These are phyloP conservation scores for Tetramorium simillimum DNA, from an alignment of 1,140 invertebrate species.

Conservation along the genomic window DNA sequence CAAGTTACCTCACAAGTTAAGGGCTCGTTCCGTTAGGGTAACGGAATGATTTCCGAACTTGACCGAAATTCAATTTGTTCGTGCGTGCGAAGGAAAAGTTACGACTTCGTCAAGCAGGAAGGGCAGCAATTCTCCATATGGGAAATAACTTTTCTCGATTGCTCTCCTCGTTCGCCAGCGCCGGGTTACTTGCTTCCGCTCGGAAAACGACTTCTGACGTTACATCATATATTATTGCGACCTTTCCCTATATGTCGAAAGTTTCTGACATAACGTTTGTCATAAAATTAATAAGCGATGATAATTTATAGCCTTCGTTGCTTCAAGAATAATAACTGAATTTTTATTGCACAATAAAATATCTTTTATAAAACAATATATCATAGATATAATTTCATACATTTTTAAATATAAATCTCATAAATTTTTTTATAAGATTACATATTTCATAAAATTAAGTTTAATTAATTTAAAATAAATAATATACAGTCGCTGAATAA, in stretches of 20 bases:
- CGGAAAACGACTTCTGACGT: not conserved
- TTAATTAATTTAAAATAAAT: not conserved
- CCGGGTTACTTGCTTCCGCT: slow-evolving; percentile 19
- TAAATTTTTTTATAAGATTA: not conserved
- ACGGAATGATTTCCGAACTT: slow-evolving; percentile 52
- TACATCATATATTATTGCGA: slow-evolving; percentile 4
- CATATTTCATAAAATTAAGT: not conserved
- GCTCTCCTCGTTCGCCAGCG: slow-evolving; percentile 5
- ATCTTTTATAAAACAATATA: not conserved
- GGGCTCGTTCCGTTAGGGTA: slow-evolving; percentile 33
- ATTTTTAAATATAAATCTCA: not conserved
- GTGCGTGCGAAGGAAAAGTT: slow-evolving; percentile 48
- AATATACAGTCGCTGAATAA: not conserved
- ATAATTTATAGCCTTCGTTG: not conserved
- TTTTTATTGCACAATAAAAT: not conserved
- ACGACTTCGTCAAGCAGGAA: not conserved
- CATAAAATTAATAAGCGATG: not conserved
- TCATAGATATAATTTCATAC: not conserved
- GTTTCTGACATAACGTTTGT: not conserved
- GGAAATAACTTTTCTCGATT: slow-evolving; percentile 59
- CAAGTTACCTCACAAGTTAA: slow-evolving; percentile 51
- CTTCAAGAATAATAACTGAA: not conserved
- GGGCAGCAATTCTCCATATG: slow-evolving; percentile 21
- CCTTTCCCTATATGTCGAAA: not conserved
- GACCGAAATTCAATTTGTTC: slow-evolving; percentile 61